phyloP scores from a whole-genome alignment of 2,797 vertebrate species.

The Hylomyscus alleni region DNA sequence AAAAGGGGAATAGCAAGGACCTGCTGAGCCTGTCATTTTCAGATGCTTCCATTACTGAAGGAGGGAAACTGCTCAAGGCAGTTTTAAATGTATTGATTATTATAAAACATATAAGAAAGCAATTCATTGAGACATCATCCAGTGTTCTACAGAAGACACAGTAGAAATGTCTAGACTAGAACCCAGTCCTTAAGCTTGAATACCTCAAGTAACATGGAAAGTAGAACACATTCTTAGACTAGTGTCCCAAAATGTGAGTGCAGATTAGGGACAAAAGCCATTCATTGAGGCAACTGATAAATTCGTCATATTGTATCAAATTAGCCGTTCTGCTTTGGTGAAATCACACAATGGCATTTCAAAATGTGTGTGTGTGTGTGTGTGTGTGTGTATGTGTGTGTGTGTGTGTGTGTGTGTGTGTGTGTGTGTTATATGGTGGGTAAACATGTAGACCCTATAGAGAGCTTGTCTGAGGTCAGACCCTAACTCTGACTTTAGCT shows the following conservation, averaged over 20 bases:
- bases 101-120: neutral
- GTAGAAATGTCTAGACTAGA: neutral
- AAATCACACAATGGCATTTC: neutral
- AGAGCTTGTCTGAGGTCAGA: neutral
- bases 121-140: neutral
- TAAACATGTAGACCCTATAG: neutral
- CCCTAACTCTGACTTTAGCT: neutral
- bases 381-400: neutral
- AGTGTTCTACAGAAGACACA: neutral
- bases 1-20: neutral
- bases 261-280: neutral
- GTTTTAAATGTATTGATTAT: slow-evolving; percentile 33
- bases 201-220: neutral
- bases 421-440: neutral
- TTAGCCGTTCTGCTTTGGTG: neutral
- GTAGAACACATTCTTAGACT: neutral
- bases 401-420: too few relatives aligned
- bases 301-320: neutral
- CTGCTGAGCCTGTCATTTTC: neutral
- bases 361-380: neutral
- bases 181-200: neutral
- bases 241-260: neutral
- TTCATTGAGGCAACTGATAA: slow-evolving; percentile 4
- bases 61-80: neutral
- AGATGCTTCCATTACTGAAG: neutral